Conservation (phyloP, 1,140 invertebrate species). For the Chironomus tepperi region DNA sequence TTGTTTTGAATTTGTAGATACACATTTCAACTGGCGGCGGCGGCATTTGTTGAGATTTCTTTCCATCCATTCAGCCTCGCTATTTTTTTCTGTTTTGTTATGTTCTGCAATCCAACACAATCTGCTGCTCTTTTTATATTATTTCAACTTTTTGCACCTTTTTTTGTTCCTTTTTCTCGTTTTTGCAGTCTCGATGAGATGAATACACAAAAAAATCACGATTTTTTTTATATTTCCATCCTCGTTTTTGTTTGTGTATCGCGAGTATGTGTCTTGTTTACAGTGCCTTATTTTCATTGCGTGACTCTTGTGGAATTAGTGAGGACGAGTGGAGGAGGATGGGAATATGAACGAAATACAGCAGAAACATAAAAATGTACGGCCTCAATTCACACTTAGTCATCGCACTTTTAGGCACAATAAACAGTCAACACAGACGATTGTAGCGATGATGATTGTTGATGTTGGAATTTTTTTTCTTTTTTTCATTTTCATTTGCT, state of each 20-base stretch:
- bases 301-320: too few species aligned
- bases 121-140: too few species aligned
- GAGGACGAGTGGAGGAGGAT: too few species aligned
- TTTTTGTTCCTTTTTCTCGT: background rate
- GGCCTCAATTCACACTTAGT: conserved; percentile 11
- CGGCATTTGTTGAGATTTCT: too few species aligned
- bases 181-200: background rate
- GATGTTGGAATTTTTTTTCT: background rate
- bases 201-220: too few species aligned
- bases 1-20: background rate
- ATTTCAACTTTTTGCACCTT: background rate
- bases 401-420: background rate
- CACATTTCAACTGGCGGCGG: background rate
- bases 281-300: background rate
- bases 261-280: too few species aligned
- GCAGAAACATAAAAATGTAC: background rate
- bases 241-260: too few species aligned
- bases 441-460: background rate
- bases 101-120: too few species aligned
- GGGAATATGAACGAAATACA: background rate
- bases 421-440: background rate
- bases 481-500: background rate
- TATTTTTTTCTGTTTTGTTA: too few species aligned
- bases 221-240: too few species aligned
- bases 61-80: too few species aligned